phyloP scores from a whole-genome alignment of 2,888 invertebrate genomes.

The Meteorus colon region DNA sequence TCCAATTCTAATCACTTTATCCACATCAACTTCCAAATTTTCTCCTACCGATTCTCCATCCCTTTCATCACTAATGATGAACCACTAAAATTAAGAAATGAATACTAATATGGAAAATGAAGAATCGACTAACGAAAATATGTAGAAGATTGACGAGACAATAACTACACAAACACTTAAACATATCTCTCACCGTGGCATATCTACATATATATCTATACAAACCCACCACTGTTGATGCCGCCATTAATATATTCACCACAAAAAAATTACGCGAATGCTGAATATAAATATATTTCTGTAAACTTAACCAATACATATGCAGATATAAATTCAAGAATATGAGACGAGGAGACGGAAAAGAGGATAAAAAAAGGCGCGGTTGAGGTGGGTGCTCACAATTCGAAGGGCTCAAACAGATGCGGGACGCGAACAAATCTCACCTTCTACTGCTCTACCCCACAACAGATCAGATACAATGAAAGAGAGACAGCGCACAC shows the following conservation, averaged over 20 bases:
- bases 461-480: neutral
- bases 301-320: neutral
- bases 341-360: neutral
- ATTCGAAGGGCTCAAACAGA: constrained; percentile 45
- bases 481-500: neutral
- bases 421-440: constrained; percentile 71
- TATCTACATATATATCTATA: constrained; percentile 36
- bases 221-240: constrained; percentile 68
- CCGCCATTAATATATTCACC: constrained; percentile 72
- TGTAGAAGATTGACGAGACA: too few relatives aligned
- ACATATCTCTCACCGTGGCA: neutral
- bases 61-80: too few relatives aligned
- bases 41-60: too few relatives aligned
- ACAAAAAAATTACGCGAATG: constrained; percentile 72
- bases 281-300: constrained; percentile 55
- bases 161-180: too few relatives aligned
- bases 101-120: too few relatives aligned
- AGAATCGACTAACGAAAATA: too few relatives aligned
- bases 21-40: too few relatives aligned
- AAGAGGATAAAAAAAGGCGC: constrained; percentile 63
- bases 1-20: too few relatives aligned
- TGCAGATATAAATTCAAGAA: neutral
- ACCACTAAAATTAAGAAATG: too few relatives aligned
- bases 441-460: neutral
- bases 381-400: constrained; percentile 49